These are phyloP conservation scores for Indicator indicator DNA, from an alignment of 2,113 vertebrate species.

Conservation along the genomic window DNA sequence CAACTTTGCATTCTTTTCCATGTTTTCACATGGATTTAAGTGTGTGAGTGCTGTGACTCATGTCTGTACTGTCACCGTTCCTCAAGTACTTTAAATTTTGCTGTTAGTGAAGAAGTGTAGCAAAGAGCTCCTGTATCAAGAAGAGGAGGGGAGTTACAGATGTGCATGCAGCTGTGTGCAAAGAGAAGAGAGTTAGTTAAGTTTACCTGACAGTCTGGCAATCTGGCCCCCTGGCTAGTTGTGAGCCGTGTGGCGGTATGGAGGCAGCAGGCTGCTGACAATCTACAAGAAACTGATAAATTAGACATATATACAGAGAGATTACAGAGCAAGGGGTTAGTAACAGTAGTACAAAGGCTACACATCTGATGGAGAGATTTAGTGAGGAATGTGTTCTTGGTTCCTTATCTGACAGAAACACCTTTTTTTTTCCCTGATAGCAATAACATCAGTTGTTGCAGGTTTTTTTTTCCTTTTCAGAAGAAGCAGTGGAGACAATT, in stretches of 20 bases:
- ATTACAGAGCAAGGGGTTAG: constrained; percentile 87
- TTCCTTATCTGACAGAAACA: constrained; percentile 55
- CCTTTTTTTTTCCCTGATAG: not conserved
- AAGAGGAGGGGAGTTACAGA: not conserved
- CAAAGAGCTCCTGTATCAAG: not conserved
- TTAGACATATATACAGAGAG: constrained; percentile 98
- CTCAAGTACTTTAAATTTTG: not conserved
- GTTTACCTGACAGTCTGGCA: constrained; percentile 90
- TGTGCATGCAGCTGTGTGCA: constrained; percentile 61
- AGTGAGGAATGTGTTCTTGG: constrained; percentile 73
- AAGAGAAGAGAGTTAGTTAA: constrained; percentile 54
- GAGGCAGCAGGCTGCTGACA: constrained; percentile 99
- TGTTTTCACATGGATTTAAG: not conserved
- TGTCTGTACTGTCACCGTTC: not conserved
- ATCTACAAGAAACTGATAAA: constrained; percentile 99
- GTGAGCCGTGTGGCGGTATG: constrained; percentile 94
- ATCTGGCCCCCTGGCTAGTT: constrained; percentile 90
- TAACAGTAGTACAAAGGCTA: constrained; percentile 62
- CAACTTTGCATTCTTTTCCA: not conserved
- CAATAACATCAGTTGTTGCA: not conserved
- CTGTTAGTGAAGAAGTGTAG: not conserved
- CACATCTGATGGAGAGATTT: constrained; percentile 74
- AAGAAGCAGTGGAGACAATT: not conserved
- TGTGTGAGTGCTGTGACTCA: not conserved
- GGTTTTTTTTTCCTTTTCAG: not conserved